Evolutionary conservation across 2,888 invertebrate species (phyloP).

Genomic region (Megaustenia siamemsis): DNA sequence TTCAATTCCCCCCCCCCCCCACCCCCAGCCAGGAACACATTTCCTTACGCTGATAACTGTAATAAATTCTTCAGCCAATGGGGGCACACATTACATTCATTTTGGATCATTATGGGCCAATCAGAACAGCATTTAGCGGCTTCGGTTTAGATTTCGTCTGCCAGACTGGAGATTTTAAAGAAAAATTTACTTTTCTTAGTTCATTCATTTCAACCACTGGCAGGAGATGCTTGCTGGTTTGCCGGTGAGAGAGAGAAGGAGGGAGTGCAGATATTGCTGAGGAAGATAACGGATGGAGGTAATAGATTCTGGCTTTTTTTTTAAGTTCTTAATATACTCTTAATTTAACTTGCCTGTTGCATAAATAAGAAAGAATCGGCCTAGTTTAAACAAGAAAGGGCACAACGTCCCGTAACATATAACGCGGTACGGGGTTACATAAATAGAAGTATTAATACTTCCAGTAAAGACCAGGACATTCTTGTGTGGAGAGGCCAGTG

Average conservation of each 20-base stretch:
- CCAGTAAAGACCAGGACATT: no score
- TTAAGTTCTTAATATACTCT: no score
- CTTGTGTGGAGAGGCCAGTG: no score
- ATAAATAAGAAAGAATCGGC: no score
- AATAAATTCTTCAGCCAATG: slow-evolving; percentile 37
- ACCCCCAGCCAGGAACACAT: neutral
- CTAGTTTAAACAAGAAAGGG: no score
- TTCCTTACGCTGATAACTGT: neutral
- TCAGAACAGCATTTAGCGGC: slow-evolving; percentile 29
- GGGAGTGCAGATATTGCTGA: neutral
- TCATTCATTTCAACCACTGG: slow-evolving; percentile 9
- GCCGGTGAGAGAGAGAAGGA: neutral
- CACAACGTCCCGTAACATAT: no score
- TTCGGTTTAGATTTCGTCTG: slow-evolving; percentile 8
- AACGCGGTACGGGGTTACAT: no score
- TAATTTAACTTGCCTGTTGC: no score
- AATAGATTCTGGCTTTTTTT: no score
- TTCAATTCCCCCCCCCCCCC: neutral
- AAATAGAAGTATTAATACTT: no score
- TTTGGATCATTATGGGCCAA: slow-evolving; percentile 41
- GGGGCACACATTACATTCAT: slow-evolving; percentile 33
- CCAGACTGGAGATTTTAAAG: neutral
- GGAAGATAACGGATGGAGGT: neutral
- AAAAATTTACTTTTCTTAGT: neutral
- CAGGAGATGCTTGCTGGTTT: neutral